Percentiles rank a stretch among this genome's conserved stretches.
These are phyloP conservation scores for Streptopelia turtur DNA, from an alignment of 2,797 vertebrate genomes.

Conservation along the genomic window DNA sequence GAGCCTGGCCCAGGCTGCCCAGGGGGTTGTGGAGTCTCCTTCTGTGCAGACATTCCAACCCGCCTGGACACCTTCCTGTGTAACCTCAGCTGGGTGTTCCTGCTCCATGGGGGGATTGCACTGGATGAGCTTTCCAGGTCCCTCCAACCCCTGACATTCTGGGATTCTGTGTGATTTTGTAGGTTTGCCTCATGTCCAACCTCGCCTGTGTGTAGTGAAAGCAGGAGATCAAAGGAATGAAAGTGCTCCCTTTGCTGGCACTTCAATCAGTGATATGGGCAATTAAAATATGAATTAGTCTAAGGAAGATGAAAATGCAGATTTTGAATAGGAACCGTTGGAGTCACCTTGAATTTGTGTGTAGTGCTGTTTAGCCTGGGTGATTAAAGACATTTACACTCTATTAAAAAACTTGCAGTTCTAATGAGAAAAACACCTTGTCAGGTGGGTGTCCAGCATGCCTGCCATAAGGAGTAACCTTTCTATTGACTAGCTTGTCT, in stretches of 20 bases:
- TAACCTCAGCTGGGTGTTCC: no score
- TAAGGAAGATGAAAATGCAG: conserved; percentile 73
- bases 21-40: no score
- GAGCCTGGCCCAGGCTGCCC: no score
- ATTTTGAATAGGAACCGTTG: conserved; percentile 43
- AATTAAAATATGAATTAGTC: conserved; percentile 77
- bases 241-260: conserved; percentile 48
- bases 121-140: no score
- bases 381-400: conserved; percentile 72
- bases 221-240: conserved; percentile 64
- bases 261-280: conserved; percentile 69
- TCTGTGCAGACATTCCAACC: no score
- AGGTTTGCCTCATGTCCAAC: not conserved
- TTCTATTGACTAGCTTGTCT: not conserved
- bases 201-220: conserved; percentile 15
- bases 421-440: conserved; percentile 28
- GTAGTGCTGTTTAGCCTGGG: not conserved
- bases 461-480: not conserved
- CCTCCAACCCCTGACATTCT: no score
- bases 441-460: not conserved
- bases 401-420: conserved; percentile 56
- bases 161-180: not conserved
- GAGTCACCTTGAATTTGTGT: conserved; percentile 76
- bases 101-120: no score
- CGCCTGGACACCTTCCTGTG: no score